Base-by-base conservation (phyloP, 2,888 invertebrate genomes). In the Oasisia sp. region DNA sequence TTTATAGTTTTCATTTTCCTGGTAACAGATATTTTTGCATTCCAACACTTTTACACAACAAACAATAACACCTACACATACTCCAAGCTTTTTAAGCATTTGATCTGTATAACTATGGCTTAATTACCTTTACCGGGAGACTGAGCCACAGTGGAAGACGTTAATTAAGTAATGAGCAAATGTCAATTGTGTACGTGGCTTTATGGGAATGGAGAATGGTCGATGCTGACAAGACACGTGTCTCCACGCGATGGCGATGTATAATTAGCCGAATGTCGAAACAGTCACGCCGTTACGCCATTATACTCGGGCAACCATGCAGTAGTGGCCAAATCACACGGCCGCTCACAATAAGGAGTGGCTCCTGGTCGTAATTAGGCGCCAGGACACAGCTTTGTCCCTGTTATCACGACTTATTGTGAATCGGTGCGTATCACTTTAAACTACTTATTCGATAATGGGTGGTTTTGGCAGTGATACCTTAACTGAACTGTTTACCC, bases 191-290 rank as follows among this genome's bases (percentile, higher is more conserved):
- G 74, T 74, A 7, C 19, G 27, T 7, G 3, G 74, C 74, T 74
- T 74, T 74, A n/a, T 74, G 27, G 74, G 74, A 74, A 74, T 74
- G 74, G 19, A n/a, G 74, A 74, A 74, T 74, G 74, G 74, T 74
- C 4, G 74, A 3, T 74, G n/a, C 27, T 19, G 74, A 74, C 27
- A 74, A 74, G 74, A 27, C 74, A 19, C 19, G n/a, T 7, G 27
- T 14, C 3, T 74, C 14, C 19, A 74, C 50, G 12, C 12, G 27
- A 74, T 74, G 27, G 27, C 27, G 5, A 5, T 74, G 74, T 74
- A 19, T n/a, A 74, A 74, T 74, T 74, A 74, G 74, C 74, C 74
- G n/a, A 74, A 74, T 74, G 27, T 74, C 19, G 27, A 74, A n/a
- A 27, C 74, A 74, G 74, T 74, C 74, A 74, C 27, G 27, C 19